Percentiles rank a stretch among this genome's conserved stretches.
phyloP scores from a whole-genome alignment of 2,113 vertebrate genomes.

The Alaudala cheleensis region DNA sequence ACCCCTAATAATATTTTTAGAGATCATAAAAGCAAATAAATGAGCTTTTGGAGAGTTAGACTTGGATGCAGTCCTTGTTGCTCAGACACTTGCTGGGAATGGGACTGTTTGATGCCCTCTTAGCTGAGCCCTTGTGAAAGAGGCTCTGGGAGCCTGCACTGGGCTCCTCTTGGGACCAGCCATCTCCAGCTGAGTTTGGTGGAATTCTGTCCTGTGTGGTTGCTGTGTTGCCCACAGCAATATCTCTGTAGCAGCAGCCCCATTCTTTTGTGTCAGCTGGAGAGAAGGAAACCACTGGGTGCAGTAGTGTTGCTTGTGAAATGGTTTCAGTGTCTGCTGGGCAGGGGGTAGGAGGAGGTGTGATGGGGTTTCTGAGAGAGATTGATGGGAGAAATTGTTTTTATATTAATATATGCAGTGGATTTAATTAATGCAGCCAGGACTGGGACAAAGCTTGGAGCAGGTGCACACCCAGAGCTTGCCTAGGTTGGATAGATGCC shows the following conservation, averaged over 20 bases:
- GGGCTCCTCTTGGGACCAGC: background rate
- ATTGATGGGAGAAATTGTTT: background rate
- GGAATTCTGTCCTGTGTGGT: conserved; percentile 19
- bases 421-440: background rate
- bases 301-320: background rate
- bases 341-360: background rate
- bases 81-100: background rate
- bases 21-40: background rate
- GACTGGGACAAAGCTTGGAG: background rate
- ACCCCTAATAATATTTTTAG: background rate
- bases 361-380: background rate
- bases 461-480: background rate
- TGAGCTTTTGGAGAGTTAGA: background rate
- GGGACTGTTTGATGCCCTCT: background rate
- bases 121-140: background rate
- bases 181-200: background rate
- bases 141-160: background rate
- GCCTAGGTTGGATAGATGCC: background rate
- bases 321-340: background rate
- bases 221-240: background rate
- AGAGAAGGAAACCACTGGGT: background rate
- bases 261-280: background rate
- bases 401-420: background rate
- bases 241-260: background rate
- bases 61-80: background rate